Conservation (phyloP, 2,888 invertebrate species). For the Euzophera pinguis region DNA sequence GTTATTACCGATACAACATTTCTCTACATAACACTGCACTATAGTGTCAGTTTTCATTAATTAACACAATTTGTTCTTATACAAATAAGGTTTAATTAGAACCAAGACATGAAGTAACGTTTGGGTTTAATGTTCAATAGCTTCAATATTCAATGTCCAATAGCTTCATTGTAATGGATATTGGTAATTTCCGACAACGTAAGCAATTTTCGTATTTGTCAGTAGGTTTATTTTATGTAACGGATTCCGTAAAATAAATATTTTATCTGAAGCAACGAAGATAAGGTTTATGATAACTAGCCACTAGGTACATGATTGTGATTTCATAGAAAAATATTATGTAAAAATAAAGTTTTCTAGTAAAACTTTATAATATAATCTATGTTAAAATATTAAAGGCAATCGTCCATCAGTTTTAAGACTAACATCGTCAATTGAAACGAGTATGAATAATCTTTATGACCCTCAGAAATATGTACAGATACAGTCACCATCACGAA, state of each 20-base stretch:
- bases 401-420: too few relatives aligned
- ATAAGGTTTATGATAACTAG: neutral
- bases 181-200: neutral
- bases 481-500: too few relatives aligned
- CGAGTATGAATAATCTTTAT: too few relatives aligned
- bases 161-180: neutral
- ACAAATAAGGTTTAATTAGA: constrained; percentile 7
- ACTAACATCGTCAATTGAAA: too few relatives aligned
- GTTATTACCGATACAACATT: neutral
- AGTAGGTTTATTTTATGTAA: constrained; percentile 3
- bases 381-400: too few relatives aligned
- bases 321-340: too few relatives aligned
- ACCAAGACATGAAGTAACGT: neutral
- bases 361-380: too few relatives aligned
- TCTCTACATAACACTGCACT: neutral
- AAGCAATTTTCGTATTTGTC: neutral
- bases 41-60: constrained; percentile 12
- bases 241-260: neutral
- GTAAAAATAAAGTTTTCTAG: too few relatives aligned
- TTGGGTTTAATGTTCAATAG: neutral
- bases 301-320: neutral
- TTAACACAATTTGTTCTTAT: constrained; percentile 10
- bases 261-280: constrained; percentile 4
- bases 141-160: neutral
- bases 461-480: too few relatives aligned